Evolutionary conservation across 2,113 vertebrate genomes (phyloP).

Genomic region (Scopus umbretta): DNA sequence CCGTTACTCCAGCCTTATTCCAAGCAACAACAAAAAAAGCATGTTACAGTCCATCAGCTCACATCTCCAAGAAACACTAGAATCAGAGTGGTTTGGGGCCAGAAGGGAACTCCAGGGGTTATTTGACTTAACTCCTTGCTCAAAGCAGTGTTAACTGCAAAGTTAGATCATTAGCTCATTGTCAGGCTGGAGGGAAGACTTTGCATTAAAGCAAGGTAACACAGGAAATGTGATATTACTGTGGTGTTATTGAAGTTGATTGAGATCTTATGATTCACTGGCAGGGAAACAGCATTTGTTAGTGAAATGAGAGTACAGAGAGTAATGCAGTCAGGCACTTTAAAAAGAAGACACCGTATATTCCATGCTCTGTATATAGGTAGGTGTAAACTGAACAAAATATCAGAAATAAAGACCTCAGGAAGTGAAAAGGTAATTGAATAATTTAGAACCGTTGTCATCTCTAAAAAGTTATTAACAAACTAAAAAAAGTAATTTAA

Average conservation of each 20-base stretch:
- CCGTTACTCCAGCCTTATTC: neutral
- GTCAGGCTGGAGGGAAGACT: neutral
- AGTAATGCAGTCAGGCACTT: neutral
- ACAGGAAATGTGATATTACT: neutral
- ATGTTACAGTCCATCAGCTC: neutral
- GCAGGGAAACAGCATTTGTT: neutral
- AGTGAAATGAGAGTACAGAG: neutral
- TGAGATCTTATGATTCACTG: neutral
- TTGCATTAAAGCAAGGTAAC: neutral
- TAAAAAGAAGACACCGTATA: neutral
- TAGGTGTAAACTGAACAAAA: neutral
- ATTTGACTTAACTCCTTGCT: neutral
- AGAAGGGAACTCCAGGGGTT: neutral
- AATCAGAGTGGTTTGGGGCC: neutral
- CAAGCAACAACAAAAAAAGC: neutral
- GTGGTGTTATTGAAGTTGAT: neutral
- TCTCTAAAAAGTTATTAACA: neutral
- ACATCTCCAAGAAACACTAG: neutral
- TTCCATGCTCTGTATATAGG: neutral
- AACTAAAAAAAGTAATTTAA: neutral
- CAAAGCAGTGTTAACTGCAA: neutral
- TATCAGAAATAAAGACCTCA: neutral
- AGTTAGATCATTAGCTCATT: neutral
- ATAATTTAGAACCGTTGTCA: neutral
- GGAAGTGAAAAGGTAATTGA: neutral